These are phyloP conservation scores for Theonella swinhoei DNA, from an alignment of 37 sponge, comb jelly and placozoan genomes.

Conservation along the genomic window DNA sequence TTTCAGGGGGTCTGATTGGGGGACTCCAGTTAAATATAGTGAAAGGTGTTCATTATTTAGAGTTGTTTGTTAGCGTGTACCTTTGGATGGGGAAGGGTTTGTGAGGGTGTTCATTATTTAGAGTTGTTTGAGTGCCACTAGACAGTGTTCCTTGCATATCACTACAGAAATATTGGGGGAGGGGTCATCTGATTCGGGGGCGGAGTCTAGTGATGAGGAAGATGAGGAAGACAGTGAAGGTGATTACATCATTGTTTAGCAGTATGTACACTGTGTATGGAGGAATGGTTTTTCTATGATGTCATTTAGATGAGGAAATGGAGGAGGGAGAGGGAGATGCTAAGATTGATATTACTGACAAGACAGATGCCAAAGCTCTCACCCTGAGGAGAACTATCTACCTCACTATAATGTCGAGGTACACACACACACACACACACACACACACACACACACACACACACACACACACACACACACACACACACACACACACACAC, in stretches of 20 bases:
- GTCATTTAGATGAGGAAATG: constrained; percentile 27
- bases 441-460: too few relatives aligned
- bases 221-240: constrained; percentile 57
- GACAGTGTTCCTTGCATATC: too few relatives aligned
- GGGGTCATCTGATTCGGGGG: constrained; percentile 31
- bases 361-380: constrained; percentile 74
- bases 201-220: constrained; percentile 38
- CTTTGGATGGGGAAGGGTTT: too few relatives aligned
- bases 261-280: background rate
- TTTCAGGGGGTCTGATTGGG: too few relatives aligned
- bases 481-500: too few relatives aligned
- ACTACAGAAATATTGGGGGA: constrained; percentile 72
- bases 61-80: too few relatives aligned
- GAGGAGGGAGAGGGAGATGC: constrained; percentile 64
- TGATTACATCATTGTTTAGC: background rate
- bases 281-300: constrained; percentile 4
- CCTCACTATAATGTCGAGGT: constrained; percentile 94
- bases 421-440: too few relatives aligned
- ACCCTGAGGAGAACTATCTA: constrained; percentile 89
- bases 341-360: constrained; percentile 79
- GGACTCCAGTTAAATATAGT: too few relatives aligned
- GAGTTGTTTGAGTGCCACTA: too few relatives aligned
- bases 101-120: too few relatives aligned
- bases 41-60: too few relatives aligned
- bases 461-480: too few relatives aligned